Base-by-base conservation (phyloP, 2,888 invertebrate genomes). In the Epirrita christyi region DNA sequence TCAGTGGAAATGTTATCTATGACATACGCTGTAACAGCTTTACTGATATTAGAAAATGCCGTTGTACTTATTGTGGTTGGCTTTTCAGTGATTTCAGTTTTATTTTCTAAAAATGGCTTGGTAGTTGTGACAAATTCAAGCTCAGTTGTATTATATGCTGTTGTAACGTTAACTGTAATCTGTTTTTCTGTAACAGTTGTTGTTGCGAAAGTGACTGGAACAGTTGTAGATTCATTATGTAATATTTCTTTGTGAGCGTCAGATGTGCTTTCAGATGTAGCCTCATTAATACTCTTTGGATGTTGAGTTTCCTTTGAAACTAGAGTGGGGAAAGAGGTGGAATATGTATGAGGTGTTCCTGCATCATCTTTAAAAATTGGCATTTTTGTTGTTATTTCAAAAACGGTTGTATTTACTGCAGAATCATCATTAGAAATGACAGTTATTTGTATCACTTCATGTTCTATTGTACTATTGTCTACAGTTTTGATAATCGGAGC, bases 381-480 rank as follows among this genome's bases (percentile, higher is more conserved):
- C 40, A 74, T 60, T 71, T 78, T 80, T 1, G 90, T 88, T 0
- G 86, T 83, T 9, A 85, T 63, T 70, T 86, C 86, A 61, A 82
- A 76, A 40, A 75, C 70, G 11, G 71, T 74, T 7, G 77, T 71
- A 36, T 70, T 59, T 10, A 69, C 58, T 44, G 67, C 76, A 32
- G 74, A 61, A 28, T 75, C 73, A 15, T 73, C 69, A 43, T 81
- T 78, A 41, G 76, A 71, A 29, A 83, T 66, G 5, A 80, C 73
- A 38, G 81, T 85, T 47, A 83, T 84, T 69, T 80, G 82, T 15
- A 83, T 70, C 0, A 79, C 64, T 68, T 82, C 75, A 34, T 85
- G 78, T 50, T 68, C 73, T 5, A 78, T 21, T 36, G 68, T 61
- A 29, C 57, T 43, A 40, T 66, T 62, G 38, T 68, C 50, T 43